Conservation (phyloP, 2,113 vertebrate genomes). For the Bujurquina vittata region DNA sequence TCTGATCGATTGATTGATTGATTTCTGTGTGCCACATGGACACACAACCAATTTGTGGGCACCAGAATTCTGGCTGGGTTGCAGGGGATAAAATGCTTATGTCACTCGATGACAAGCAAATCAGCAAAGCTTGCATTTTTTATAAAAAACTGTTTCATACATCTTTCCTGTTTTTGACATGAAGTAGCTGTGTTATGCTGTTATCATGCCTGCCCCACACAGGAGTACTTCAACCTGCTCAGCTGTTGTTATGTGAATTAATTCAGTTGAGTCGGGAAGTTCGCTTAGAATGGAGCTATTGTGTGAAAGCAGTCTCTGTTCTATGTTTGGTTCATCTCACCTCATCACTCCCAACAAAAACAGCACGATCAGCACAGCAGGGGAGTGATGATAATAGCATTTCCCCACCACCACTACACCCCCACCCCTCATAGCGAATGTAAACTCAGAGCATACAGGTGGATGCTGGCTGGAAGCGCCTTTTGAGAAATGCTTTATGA, state of each 20-base stretch:
- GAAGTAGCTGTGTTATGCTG: neutral
- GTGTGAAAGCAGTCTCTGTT: conserved; percentile 2
- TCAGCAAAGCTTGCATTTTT: fast-evolving
- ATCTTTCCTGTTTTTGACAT: neutral
- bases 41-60: too few relatives aligned
- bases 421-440: neutral
- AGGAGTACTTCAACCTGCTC: neutral
- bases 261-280: neutral
- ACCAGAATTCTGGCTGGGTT: too few relatives aligned
- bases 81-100: too few relatives aligned
- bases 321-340: conserved; percentile 2
- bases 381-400: neutral
- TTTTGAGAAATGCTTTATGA: conserved; percentile 3
- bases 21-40: too few relatives aligned
- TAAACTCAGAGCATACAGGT: neutral
- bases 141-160: neutral
- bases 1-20: too few relatives aligned
- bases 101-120: too few relatives aligned
- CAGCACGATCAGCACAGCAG: conserved; percentile 11
- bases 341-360: neutral
- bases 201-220: neutral
- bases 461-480: neutral
- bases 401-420: neutral
- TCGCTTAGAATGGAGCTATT: neutral
- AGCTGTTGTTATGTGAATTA: neutral